phyloP scores from a whole-genome alignment of 1,140 invertebrate genomes.

The Araneus ventricosus region DNA sequence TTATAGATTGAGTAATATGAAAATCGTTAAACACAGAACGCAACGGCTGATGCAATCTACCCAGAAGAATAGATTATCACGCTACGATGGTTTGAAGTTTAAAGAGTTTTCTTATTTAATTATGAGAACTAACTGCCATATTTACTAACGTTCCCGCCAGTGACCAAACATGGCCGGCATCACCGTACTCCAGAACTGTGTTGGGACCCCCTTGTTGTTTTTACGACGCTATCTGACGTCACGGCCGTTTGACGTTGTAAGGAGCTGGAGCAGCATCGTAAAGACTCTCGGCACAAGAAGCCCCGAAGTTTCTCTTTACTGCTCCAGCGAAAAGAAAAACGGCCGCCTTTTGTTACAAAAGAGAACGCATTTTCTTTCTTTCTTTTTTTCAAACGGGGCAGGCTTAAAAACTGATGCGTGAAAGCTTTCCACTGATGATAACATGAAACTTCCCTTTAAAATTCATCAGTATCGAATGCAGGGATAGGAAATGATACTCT shows the following conservation, averaged over 20 bases:
- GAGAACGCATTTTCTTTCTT: background rate
- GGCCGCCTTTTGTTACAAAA: slow-evolving; percentile 17
- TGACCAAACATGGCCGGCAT: slow-evolving; percentile 36
- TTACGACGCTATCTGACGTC: slow-evolving; percentile 49
- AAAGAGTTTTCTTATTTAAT: no score
- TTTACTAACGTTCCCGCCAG: background rate
- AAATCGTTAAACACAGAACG: no score
- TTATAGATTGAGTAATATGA: no score
- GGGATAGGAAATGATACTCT: background rate
- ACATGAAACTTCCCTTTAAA: background rate
- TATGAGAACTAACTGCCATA: no score
- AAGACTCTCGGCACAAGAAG: slow-evolving; percentile 28
- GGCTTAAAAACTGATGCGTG: background rate
- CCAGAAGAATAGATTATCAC: no score
- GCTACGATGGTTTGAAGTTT: no score
- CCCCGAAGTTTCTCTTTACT: slow-evolving; percentile 41
- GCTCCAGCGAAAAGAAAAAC: background rate
- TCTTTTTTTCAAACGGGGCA: background rate
- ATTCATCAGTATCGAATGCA: background rate
- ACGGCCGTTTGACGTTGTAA: slow-evolving; percentile 40
- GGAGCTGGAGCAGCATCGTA: slow-evolving; percentile 18
- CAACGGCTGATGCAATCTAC: no score
- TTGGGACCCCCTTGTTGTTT: background rate
- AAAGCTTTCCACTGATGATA: background rate
- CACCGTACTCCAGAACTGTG: background rate